A percentile compares a stretch with the other conserved stretches of the same genome.
Evolutionary conservation across 2,797 vertebrate species (phyloP).

Genomic region (Mormyrops boulengeri): DNA sequence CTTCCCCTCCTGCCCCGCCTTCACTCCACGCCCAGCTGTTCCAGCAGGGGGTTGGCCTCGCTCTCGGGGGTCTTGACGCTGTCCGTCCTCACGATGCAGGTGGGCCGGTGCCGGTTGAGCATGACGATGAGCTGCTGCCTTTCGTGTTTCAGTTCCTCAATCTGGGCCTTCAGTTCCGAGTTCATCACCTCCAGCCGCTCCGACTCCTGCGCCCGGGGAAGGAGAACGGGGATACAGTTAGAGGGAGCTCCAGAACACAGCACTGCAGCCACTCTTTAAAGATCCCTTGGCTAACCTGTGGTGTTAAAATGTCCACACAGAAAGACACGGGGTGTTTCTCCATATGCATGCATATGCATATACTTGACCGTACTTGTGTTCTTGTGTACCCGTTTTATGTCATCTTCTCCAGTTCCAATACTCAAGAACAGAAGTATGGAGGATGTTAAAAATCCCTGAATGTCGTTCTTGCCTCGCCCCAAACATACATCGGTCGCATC

Average conservation of each 20-base stretch:
- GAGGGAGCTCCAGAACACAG: not conserved
- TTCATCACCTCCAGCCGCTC: constrained; percentile 93
- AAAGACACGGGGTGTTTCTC: not conserved
- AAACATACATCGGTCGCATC: not conserved
- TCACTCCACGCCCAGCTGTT: constrained; percentile 79
- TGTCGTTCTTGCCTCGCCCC: not conserved
- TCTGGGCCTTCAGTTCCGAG: constrained; percentile 89
- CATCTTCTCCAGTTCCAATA: not conserved
- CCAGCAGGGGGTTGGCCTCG: constrained; percentile 77
- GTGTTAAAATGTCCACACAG: not conserved
- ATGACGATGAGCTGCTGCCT: constrained; percentile 91
- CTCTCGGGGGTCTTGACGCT: constrained; percentile 83
- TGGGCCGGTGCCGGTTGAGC: constrained; percentile 91
- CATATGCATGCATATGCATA: not conserved
- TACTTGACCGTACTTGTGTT: not conserved
- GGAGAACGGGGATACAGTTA: not conserved
- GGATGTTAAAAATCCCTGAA: not conserved
- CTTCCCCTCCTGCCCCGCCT: constrained; percentile 12
- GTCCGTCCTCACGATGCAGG: constrained; percentile 90
- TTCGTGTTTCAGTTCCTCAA: constrained; percentile 90
- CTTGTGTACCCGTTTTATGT: not conserved
- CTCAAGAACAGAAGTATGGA: not conserved
- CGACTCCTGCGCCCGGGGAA: constrained; percentile 68
- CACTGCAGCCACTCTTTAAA: not conserved
- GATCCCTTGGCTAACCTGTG: not conserved